Evolutionary conservation across 1,140 invertebrate genomes (phyloP).

Genomic region (Pemphigus obesinymphae): DNA sequence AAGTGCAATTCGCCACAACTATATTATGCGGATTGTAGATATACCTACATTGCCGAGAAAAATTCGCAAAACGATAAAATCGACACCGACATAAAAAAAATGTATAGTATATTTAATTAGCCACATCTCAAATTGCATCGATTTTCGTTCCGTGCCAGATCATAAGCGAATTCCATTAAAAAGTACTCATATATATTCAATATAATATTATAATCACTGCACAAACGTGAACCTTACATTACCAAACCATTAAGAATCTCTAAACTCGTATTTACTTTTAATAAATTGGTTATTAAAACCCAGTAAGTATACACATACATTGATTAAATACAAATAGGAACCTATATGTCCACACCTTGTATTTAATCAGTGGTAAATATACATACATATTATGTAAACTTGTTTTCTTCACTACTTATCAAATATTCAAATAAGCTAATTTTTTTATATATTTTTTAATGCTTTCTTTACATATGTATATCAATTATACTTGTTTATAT

Average conservation of each 20-base stretch:
- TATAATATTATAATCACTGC: too few relatives aligned
- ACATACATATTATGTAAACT: slow-evolving; percentile 3
- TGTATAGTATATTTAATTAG: too few relatives aligned
- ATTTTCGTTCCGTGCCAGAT: too few relatives aligned
- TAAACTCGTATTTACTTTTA: background rate
- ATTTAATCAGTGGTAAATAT: background rate
- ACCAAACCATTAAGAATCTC: background rate
- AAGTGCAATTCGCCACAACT: too few relatives aligned
- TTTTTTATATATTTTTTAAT: background rate
- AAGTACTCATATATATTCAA: background rate
- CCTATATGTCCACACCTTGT: background rate
- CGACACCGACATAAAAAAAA: background rate
- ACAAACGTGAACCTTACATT: background rate
- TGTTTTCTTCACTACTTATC: background rate
- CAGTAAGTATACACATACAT: background rate
- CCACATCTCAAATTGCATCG: background rate
- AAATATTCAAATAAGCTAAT: background rate
- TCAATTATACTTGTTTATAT: background rate
- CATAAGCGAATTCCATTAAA: background rate
- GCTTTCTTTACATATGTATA: background rate
- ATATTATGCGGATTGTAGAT: too few relatives aligned
- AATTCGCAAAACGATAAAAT: background rate
- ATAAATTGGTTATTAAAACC: background rate
- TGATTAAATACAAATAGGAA: background rate
- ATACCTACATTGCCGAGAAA: too few relatives aligned